Conservation (phyloP, 2,113 vertebrate species). For the Daboia siamensis region DNA sequence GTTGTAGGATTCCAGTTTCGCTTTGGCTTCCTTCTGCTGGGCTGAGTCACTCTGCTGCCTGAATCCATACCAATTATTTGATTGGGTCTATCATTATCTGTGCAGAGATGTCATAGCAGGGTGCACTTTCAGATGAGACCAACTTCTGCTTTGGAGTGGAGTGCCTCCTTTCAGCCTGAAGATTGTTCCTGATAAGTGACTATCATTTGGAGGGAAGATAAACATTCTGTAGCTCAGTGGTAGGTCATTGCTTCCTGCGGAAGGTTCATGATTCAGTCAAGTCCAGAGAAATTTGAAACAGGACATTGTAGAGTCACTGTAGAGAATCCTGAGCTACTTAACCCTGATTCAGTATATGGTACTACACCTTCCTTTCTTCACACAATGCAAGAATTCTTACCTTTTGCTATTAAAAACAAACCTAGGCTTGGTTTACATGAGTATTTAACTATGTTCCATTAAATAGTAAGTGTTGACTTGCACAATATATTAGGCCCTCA, state of each 20-base stretch:
- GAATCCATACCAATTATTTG: background rate
- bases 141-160: background rate
- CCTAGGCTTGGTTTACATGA: background rate
- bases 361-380: background rate
- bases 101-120: background rate
- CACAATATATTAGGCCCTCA: background rate
- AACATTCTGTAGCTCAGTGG: background rate
- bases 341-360: background rate
- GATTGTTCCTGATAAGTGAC: too few relatives aligned
- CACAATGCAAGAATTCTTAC: background rate
- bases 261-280: background rate
- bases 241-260: background rate
- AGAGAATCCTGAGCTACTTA: background rate
- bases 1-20: background rate
- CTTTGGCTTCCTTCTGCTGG: background rate
- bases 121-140: background rate
- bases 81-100: background rate
- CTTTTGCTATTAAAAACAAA: background rate
- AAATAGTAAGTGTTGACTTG: background rate
- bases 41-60: background rate
- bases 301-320: background rate
- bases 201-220: background rate
- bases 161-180: background rate
- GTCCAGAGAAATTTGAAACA: too few relatives aligned
- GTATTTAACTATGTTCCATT: background rate